Evolutionary conservation across 2,797 vertebrate genomes (phyloP).

Genomic region (Sparus aurata): DNA sequence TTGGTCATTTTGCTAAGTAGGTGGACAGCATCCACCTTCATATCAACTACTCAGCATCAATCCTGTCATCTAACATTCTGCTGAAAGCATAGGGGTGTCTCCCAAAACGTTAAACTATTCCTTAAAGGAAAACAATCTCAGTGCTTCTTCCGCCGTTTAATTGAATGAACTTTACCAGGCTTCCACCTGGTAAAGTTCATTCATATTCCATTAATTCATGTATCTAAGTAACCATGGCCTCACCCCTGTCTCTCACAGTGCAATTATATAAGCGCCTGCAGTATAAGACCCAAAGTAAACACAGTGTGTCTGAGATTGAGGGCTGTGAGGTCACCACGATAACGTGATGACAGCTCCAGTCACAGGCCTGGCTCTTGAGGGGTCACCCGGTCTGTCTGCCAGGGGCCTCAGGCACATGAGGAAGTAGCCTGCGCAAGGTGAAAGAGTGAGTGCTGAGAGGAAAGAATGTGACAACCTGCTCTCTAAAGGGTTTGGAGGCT

Average conservation of each 20-base stretch:
- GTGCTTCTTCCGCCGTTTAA: background rate
- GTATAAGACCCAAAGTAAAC: constrained; percentile 50
- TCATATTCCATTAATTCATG: constrained; percentile 7
- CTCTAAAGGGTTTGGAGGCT: constrained; percentile 42
- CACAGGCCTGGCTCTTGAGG: constrained; percentile 64
- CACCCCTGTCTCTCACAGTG: background rate
- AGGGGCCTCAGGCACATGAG: constrained; percentile 56
- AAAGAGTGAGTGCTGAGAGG: constrained; percentile 73
- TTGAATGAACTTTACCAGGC: too few relatives aligned
- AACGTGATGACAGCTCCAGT: constrained; percentile 77
- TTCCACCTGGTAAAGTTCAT: background rate
- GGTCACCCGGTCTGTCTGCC: constrained; percentile 69
- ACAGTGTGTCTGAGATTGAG: constrained; percentile 47
- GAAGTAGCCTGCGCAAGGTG: constrained; percentile 53
- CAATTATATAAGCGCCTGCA: constrained; percentile 33
- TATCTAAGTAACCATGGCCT: constrained; percentile 3
- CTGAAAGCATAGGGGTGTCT: background rate
- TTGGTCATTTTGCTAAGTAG: too few relatives aligned
- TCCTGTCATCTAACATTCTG: background rate
- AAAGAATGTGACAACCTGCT: constrained; percentile 71
- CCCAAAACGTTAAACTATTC: background rate
- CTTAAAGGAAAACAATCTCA: background rate
- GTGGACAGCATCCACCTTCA: too few relatives aligned
- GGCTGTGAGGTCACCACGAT: constrained; percentile 56
- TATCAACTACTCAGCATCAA: background rate